Percentiles rank a stretch among this genome's conserved stretches.
Evolutionary conservation across 1,140 invertebrate species (phyloP).

Genomic region (Sesamia nonagrioides): DNA sequence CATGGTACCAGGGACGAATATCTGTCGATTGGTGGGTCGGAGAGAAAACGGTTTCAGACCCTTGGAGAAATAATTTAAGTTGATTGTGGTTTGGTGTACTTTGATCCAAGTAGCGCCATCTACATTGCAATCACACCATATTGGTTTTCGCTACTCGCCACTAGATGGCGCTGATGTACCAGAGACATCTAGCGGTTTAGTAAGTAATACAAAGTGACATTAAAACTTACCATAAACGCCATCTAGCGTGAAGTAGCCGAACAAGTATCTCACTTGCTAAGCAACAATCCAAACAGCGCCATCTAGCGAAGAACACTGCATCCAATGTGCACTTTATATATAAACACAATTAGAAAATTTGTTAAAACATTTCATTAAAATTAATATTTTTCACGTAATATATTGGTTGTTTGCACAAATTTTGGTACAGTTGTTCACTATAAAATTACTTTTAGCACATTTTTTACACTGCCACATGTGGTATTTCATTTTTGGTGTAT

Average conservation of each 20-base stretch:
- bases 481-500: conserved; percentile 74
- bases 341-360: conserved; percentile 62
- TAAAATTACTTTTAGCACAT: conserved; percentile 65
- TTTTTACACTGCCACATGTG: conserved; percentile 73
- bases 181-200: neutral
- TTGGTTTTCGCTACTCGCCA: conserved; percentile 54
- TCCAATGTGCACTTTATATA: conserved; percentile 77
- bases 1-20: too few relatives aligned
- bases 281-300: conserved; percentile 75
- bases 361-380: conserved; percentile 59
- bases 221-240: conserved; percentile 72
- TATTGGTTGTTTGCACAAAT: conserved; percentile 64
- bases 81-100: neutral
- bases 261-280: conserved; percentile 67
- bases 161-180: conserved; percentile 63
- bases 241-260: conserved; percentile 70
- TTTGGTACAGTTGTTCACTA: conserved; percentile 65
- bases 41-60: too few relatives aligned
- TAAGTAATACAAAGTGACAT: neutral
- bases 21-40: too few relatives aligned
- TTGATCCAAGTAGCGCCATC: conserved; percentile 52
- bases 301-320: conserved; percentile 82
- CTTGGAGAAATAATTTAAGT: too few relatives aligned
- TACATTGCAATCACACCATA: neutral
- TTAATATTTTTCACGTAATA: conserved; percentile 69